Conservation (phyloP, 1,140 invertebrate species). For the Nephotettix cincticeps region DNA sequence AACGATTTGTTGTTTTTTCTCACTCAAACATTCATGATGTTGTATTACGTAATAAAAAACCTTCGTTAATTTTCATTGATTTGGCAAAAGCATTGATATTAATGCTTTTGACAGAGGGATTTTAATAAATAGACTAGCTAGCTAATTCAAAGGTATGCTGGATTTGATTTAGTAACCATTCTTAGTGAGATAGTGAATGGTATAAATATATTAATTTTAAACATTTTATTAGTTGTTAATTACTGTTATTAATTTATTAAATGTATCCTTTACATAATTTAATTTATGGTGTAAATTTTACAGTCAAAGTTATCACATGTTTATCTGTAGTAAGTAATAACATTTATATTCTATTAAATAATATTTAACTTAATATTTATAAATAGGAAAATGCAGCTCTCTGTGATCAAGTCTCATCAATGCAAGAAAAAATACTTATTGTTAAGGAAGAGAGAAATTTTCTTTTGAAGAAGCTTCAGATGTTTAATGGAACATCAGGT, state of each 20-base stretch:
- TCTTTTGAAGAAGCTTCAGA: slow-evolving; percentile 63
- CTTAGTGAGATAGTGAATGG: no score
- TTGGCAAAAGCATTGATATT: no score
- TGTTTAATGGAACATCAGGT: slow-evolving; percentile 58
- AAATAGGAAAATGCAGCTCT: slow-evolving; percentile 63
- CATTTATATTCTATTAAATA: not conserved
- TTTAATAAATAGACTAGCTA: no score
- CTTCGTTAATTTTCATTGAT: no score
- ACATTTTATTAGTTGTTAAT: not conserved
- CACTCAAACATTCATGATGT: no score
- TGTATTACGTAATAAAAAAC: no score
- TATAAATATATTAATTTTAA: not conserved
- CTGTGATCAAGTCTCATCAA: slow-evolving; percentile 75
- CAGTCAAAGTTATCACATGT: not conserved
- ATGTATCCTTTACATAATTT: not conserved
- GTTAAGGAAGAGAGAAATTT: slow-evolving; percentile 75
- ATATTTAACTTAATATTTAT: slow-evolving; percentile 22
- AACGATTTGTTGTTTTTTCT: no score
- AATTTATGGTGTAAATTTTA: not conserved
- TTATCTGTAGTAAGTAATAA: not conserved
- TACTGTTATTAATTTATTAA: not conserved
- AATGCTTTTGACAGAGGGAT: no score
- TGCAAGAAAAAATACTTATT: slow-evolving; percentile 71
- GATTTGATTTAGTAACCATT: no score
- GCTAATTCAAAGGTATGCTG: no score